Base-by-base conservation (phyloP, 2,113 vertebrate genomes). In the Coregonus clupeaformis region DNA sequence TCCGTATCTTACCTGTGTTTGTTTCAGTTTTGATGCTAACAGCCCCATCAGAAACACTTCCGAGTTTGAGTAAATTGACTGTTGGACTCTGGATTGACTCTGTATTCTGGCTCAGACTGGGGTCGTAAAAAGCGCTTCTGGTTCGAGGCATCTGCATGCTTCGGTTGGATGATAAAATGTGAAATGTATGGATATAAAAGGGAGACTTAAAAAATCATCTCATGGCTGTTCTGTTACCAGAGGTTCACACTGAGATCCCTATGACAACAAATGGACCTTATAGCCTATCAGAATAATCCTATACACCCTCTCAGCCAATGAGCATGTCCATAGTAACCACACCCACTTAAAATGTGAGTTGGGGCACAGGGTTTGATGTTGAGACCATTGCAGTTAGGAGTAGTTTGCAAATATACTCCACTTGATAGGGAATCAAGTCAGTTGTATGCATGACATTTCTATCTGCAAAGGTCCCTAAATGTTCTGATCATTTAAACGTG, bases 231-330 rank as follows among this genome's bases (percentile, higher is more conserved):
- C 79, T 85, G 85, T 88, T 91, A 77, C 71, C 71, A 76, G 85
- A 91, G 82, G 85, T 87, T 89, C 89, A 91, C 84, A 89, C 87
- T 91, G 88, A 92, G 89, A 92, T 93, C 88, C 86, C 84, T 55
- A 5, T 55, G 25, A 30, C 73, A 72, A 62, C 72, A 25, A 4
- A 52, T 14, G 5, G 49, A 52, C 49, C 3, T 4, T 24, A 47
- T 24, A 65, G 16, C 67, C 74, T 47, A 81, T 55, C 30, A 71
- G 62, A 73, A 66, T 65, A 72, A 68, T 70, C 32, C 32, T 20
- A 74, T 73, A 24, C 74, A 64, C 45, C 55, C 59, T 72, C 29
- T 22, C 29, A 52, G 49, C 49, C 49, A 52, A 14, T 52, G 49
- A 18, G 49, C 14, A 67, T 29, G 64, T 42, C 32, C 49, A 52